Conservation (phyloP, 2,113 vertebrate species). For the Nannospalax galili region DNA sequence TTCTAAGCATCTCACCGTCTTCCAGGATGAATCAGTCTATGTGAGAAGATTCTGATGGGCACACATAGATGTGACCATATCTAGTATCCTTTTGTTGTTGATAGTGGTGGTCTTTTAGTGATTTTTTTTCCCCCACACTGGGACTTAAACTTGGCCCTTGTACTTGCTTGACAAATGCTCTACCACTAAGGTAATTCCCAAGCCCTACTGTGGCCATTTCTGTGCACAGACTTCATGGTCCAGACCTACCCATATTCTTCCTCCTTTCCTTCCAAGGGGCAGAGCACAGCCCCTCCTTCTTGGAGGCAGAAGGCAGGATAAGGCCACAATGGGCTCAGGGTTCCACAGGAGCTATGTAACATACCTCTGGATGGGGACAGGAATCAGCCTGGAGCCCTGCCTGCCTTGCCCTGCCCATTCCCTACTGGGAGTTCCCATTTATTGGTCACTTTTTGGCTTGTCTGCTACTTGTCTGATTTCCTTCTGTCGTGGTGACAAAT, state of each 20-base stretch:
- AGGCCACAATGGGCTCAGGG: fast-evolving
- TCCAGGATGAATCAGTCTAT: too few relatives aligned
- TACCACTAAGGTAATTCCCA: neutral
- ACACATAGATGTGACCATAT: neutral
- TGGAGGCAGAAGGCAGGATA: neutral
- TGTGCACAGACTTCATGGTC: neutral
- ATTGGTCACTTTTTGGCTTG: neutral
- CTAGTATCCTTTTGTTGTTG: neutral
- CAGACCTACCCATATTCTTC: neutral
- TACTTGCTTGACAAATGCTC: too few relatives aligned
- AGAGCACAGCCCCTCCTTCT: neutral
- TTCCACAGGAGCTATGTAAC: neutral
- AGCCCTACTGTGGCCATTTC: neutral
- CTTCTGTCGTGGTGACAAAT: too few relatives aligned
- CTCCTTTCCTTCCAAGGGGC: neutral
- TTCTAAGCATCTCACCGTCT: neutral
- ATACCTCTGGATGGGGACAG: neutral
- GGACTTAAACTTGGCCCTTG: neutral
- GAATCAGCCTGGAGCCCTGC: neutral
- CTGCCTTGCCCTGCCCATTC: neutral
- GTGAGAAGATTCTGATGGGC: neutral
- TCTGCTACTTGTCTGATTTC: neutral
- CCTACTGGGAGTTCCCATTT: neutral
- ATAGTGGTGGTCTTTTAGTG: neutral
- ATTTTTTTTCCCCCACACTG: neutral